Percentiles rank a stretch among this genome's conserved stretches.
Evolutionary conservation across 2,113 vertebrate species (phyloP).

Genomic region (Xiphophorus hellerii): DNA sequence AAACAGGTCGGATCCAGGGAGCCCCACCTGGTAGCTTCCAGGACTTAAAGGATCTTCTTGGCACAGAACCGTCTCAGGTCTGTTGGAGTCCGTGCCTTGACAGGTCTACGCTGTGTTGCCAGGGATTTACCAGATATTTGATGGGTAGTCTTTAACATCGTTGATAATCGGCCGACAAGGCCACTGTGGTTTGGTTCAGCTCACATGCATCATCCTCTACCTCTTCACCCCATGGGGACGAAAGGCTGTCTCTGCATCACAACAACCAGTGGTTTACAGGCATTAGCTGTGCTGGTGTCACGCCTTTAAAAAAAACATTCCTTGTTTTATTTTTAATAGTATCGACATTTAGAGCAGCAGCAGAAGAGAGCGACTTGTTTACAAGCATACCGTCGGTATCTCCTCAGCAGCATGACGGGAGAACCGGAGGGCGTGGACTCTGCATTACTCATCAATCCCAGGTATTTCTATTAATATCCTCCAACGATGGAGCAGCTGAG

Average conservation of each 20-base stretch:
- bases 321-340: constrained; percentile 38
- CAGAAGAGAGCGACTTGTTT: constrained; percentile 47
- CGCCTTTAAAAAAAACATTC: constrained; percentile 51
- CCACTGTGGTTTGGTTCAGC: background rate
- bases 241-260: background rate
- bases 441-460: constrained; percentile 73
- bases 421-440: constrained; percentile 45
- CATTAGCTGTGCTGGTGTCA: constrained; percentile 43
- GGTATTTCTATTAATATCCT: constrained; percentile 80
- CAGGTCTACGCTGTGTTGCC: background rate
- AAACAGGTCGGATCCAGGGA: background rate
- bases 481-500: constrained; percentile 53
- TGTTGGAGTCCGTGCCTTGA: background rate
- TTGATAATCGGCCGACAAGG: background rate
- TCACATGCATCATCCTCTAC: background rate
- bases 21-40: background rate
- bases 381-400: constrained; percentile 43
- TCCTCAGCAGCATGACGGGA: constrained; percentile 56
- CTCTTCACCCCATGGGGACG: background rate
- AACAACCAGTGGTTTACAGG: constrained; percentile 6
- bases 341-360: constrained; percentile 33
- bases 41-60: constrained; percentile 15
- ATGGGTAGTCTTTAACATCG: background rate
- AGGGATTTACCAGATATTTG: background rate
- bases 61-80: background rate